Base-by-base conservation (phyloP, 2,888 invertebrate species). In the Heliconius ethilla region DNA sequence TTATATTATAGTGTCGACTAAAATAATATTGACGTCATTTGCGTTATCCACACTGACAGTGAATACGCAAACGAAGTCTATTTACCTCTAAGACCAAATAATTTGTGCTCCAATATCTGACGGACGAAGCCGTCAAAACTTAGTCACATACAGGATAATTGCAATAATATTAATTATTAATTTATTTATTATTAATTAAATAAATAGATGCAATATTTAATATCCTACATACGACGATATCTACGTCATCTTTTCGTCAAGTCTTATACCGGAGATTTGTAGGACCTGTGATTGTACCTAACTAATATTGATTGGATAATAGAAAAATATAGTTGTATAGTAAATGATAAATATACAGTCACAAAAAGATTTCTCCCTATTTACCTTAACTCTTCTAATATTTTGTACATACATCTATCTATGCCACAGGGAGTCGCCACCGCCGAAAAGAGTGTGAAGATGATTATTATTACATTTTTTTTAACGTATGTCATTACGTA, bases 11-110 rank as follows among this genome's bases (percentile, higher is more conserved):
- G 70, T 75, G 72, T 63, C 73, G 55, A 73, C 22, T 25, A 62
- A 45, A 29, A 51, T 63, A 70, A 25, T 15, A 63, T 75, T 33
- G 55, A 75, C 62, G 62, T 62, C 25, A 73, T 40, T 63, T 63
- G 40, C 40, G 9, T 73, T 73, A 33, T 72, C 51, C 55, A n/a
- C 70, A 33, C 33, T 18, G 22, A 29, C 45, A 51, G 45, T 18
- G 45, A n/a, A 55, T 7, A 55, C 33, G 70, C n/a, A 72, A n/a
- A 72, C 33, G 70, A 6, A 33, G 33, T 9, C 70, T 72, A 6
- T 70, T 70, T 70, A 51, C 70, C 1, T 27, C 18, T 51, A 70
- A 55, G 22, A 10, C 22, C 29, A 72, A 55, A 25, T 13, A 63
- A 10, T 40, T 40, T 62, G 40, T 37, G 62, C 40, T 37, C 62